Evolutionary conservation across 2,888 invertebrate species (phyloP).

Genomic region (Terebella lapidaria): DNA sequence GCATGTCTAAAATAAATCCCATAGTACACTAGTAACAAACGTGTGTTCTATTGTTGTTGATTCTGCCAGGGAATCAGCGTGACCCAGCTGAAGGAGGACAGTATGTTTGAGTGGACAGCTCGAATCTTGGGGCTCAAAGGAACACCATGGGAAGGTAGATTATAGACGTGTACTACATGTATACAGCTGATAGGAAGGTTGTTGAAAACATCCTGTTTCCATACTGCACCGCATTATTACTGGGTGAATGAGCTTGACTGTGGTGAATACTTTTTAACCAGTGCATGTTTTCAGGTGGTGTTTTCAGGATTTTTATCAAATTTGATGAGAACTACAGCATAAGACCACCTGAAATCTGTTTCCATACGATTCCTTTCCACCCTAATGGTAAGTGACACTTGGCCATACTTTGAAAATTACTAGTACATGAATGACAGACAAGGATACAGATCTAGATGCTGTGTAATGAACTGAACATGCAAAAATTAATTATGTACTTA

Average conservation of each 20-base stretch:
- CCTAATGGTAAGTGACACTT: constrained; percentile 43
- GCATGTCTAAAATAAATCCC: no score
- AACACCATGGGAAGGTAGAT: constrained; percentile 46
- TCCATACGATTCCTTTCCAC: constrained; percentile 50
- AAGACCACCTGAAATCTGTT: constrained; percentile 43
- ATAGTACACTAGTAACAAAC: background rate
- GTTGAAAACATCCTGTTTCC: no score
- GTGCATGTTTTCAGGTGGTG: background rate
- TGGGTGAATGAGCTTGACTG: no score
- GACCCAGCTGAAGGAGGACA: constrained; percentile 37
- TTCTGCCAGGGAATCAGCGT: constrained; percentile 41
- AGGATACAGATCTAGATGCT: no score
- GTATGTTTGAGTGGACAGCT: constrained; percentile 48
- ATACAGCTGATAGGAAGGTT: no score
- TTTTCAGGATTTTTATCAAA: constrained; percentile 19
- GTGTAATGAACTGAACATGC: no score
- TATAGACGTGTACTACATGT: no score
- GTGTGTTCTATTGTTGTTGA: background rate
- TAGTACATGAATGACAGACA: no score
- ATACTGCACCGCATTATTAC: no score
- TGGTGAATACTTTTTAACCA: no score
- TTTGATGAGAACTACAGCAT: constrained; percentile 46
- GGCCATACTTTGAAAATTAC: background rate
- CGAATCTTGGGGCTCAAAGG: constrained; percentile 39
- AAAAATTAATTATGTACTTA: no score